Conservation (phyloP, 1,140 invertebrate species). For the Drosophila ficusphila region DNA sequence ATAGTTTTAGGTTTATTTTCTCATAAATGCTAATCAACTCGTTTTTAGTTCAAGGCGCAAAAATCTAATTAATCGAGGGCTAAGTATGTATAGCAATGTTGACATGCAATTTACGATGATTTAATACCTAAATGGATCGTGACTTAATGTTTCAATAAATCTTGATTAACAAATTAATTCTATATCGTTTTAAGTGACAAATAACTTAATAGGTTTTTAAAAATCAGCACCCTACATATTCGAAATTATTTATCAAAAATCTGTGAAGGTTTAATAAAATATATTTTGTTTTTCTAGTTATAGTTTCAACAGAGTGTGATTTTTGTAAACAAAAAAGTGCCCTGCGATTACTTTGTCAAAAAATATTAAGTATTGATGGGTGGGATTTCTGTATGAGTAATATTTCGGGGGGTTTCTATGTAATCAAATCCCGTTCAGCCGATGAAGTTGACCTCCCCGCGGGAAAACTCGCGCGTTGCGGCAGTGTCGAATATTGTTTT, state of each 20-base stretch:
- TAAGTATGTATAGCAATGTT: background rate
- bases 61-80: background rate
- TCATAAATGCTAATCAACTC: background rate
- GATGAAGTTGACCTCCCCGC: conserved; percentile 16
- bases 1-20: too few species aligned
- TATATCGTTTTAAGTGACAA: background rate
- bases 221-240: too few species aligned
- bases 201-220: background rate
- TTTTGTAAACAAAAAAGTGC: background rate
- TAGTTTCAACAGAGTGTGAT: background rate
- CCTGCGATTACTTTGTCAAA: background rate
- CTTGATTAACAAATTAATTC: background rate
- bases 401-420: background rate
- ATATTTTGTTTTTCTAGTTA: too few species aligned
- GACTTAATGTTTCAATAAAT: background rate
- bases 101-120: background rate
- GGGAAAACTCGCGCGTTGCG: conserved; percentile 22
- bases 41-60: background rate
- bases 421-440: background rate
- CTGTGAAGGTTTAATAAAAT: too few species aligned
- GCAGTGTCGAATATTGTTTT: background rate
- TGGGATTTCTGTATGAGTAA: conserved; percentile 19
- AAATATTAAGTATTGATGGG: background rate
- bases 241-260: too few species aligned
- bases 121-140: background rate